phyloP scores from a whole-genome alignment of 2,888 invertebrate species.

The Ecdyonurus torrentis region DNA sequence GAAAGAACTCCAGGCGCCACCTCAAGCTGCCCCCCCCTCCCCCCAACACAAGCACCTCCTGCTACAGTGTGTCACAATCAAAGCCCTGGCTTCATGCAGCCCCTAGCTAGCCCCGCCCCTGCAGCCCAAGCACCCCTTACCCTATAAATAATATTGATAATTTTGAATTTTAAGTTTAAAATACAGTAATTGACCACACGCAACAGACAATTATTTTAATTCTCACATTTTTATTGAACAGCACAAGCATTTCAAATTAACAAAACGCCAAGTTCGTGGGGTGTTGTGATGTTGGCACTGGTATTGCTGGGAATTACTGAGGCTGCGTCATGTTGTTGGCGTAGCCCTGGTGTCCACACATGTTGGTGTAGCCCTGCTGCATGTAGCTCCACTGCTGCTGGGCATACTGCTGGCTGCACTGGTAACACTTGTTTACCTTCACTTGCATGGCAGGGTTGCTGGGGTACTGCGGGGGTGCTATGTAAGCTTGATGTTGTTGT shows the following conservation, averaged over 20 bases:
- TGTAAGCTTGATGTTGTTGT: conserved; percentile 20
- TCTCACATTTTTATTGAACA: too few species aligned
- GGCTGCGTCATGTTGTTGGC: conserved; percentile 17
- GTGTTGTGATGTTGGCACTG: conserved; percentile 6
- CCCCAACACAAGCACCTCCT: too few species aligned
- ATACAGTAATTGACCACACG: too few species aligned
- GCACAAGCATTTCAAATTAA: too few species aligned
- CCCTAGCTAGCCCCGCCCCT: conserved; percentile 12
- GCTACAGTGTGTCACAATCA: background rate
- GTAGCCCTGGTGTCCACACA: conserved; percentile 23
- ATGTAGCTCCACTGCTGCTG: too few species aligned
- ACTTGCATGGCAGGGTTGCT: conserved; percentile 25
- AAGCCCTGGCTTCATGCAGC: conserved; percentile 7
- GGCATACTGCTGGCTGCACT: conserved; percentile 22
- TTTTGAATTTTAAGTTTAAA: too few species aligned
- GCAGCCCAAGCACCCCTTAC: conserved; percentile 9
- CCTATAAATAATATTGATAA: too few species aligned
- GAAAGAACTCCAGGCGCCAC: too few species aligned
- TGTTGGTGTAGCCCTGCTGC: conserved; percentile 26
- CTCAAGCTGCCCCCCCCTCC: too few species aligned
- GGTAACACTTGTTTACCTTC: background rate
- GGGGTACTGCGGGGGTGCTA: conserved; percentile 23
- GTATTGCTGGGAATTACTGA: conserved; percentile 5
- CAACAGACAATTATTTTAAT: too few species aligned
- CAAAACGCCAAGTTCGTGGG: conserved; percentile 46